Base-by-base conservation (phyloP, 2,888 invertebrate species). In the Cordilura impudica region DNA sequence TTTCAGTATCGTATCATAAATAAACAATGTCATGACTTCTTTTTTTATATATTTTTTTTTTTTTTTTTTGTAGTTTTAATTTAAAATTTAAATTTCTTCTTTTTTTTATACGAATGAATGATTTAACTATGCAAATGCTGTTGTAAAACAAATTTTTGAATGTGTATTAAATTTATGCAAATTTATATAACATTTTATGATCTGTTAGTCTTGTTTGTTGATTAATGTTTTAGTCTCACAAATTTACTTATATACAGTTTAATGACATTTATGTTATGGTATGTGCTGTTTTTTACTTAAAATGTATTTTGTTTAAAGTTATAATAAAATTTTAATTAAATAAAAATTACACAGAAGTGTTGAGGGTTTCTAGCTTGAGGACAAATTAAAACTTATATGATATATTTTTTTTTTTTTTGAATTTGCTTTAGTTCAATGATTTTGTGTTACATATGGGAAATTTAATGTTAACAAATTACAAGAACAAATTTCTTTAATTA, bases 191-290 rank as follows among this genome's bases (percentile, higher is more conserved):
- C 49, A 49, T 10, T 19, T 12, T 49, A 49, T 29, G 56, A 56
- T 56, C 2, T 10, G 10, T 19, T 0, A 39, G 29, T 21, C n/a
- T 31, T 49, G 21, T 47, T 51, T 16, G 6, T 21, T 39, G 49
- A 39, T 51, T 39, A 31, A 65, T 51, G 21, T 35, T 56, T 45
- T 67, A 14, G 18, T 54, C 12, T 14, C 21, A 54, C 45, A 31
- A 29, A n/a, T 67, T 67, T 54, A 10, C 29, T 67, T 54, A 10
- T 19, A 19, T 10, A 18, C 29, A 54, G 45, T 67, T 67, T 47
- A 45, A 29, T 43, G 23, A 53, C 26, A 53, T 53, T 26, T 53
- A 26, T 53, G 26, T 26, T 7, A 53, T 7, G 45, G 45, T 8
- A 43, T 54, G 23, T 31, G 14, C 51, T 58, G 8, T 12, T 60